These are phyloP conservation scores for Cephus nigrinus DNA, from an alignment of 2,888 invertebrate species.

Conservation along the genomic window DNA sequence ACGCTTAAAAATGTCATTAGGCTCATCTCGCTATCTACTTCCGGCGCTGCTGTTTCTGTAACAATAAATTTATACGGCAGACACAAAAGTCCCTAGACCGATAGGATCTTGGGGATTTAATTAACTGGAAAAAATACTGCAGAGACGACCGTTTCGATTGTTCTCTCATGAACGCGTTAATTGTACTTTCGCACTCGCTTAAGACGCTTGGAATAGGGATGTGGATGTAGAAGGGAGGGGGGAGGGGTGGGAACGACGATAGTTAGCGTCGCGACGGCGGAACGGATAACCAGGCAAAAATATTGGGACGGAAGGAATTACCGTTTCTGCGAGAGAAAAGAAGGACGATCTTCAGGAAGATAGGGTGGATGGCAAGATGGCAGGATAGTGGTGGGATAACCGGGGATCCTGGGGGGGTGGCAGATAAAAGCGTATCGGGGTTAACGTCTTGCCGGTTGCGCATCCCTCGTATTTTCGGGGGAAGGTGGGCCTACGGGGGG, in stretches of 20 bases:
- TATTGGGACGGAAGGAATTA: not conserved
- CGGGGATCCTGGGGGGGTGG: too few relatives aligned
- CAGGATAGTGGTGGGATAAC: too few relatives aligned
- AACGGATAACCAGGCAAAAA: not conserved
- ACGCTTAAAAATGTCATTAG: too few relatives aligned
- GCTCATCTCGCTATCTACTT: too few relatives aligned
- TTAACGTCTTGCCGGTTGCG: not conserved
- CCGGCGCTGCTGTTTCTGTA: too few relatives aligned
- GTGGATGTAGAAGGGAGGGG: not conserved
- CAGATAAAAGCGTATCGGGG: too few relatives aligned
- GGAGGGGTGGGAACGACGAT: not conserved
- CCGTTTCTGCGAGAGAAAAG: too few relatives aligned
- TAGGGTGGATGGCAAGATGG: too few relatives aligned
- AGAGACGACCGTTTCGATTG: not conserved
- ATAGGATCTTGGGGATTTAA: slow-evolving; percentile 1
- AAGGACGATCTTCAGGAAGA: too few relatives aligned
- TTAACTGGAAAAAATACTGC: slow-evolving; percentile 2
- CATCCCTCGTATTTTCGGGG: not conserved
- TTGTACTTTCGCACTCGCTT: not conserved
- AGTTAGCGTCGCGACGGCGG: not conserved
- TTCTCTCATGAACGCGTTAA: not conserved
- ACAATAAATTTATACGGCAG: too few relatives aligned
- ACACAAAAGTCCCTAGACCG: not conserved
- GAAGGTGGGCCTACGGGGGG: not conserved
- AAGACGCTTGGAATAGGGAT: not conserved